phyloP scores from a whole-genome alignment of 2,113 vertebrate species.

The Megatriorchis doriae region DNA sequence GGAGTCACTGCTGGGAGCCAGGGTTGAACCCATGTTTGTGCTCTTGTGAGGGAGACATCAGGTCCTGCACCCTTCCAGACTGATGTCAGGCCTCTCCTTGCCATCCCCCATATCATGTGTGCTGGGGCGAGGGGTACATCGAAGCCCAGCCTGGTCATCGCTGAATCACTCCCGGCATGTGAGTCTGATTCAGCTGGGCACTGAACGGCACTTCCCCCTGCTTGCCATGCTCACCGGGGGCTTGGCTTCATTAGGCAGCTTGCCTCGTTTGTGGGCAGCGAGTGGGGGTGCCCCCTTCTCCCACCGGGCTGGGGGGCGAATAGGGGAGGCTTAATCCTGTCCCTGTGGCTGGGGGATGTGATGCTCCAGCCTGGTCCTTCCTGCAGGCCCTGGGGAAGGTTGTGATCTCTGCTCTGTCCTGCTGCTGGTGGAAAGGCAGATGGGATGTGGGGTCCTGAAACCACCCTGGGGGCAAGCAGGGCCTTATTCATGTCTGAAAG shows the following conservation, averaged over 20 bases:
- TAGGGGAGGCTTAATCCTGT: background rate
- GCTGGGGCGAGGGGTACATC: background rate
- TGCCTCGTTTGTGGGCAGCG: background rate
- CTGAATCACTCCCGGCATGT: slow-evolving; percentile 4
- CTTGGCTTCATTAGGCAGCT: background rate
- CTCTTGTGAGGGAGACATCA: background rate
- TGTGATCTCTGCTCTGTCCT: background rate
- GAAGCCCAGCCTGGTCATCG: background rate
- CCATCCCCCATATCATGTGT: background rate
- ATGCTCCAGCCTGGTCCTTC: background rate
- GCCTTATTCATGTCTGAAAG: background rate
- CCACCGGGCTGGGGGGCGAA: rapidly evolving
- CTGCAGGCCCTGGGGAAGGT: background rate
- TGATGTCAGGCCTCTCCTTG: background rate
- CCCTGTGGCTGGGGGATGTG: rapidly evolving
- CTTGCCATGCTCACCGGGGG: rapidly evolving
- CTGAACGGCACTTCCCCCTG: background rate
- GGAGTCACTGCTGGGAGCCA: background rate
- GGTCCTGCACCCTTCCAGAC: background rate
- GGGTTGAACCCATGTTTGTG: background rate
- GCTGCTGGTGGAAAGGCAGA: background rate
- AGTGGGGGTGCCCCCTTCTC: background rate
- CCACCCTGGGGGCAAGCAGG: background rate
- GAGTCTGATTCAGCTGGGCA: slow-evolving; percentile 23
- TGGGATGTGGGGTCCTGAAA: background rate